Base-by-base conservation (phyloP, 2,797 vertebrate species). In the Cirrhinus molitorella region DNA sequence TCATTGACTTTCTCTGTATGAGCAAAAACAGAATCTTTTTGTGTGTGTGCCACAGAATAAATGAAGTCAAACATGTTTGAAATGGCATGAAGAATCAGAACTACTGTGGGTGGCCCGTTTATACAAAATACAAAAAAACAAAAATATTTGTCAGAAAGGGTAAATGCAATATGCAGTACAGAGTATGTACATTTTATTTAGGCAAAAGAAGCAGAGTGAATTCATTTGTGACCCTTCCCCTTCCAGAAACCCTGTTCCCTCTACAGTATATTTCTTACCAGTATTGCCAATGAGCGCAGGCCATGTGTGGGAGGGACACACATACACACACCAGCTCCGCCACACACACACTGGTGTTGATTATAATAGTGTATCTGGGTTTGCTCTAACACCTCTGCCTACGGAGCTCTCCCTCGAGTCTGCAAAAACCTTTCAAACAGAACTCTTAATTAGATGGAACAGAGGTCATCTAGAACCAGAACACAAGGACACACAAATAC, bases 381-480 rank as follows among this genome's bases (percentile, higher is more conserved):
- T 68, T 53, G 31, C 43, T 67, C 78, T 86, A 80, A 82, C 83
- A 83, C 76, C 66, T 81, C 80, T 70, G 82, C 87, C 85, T 83
- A 85, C 82, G 28, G 74, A 47, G 76, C 55, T 80, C 83, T 83
- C 83, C 75, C 78, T 71, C 43, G 51, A 66, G 83, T 79, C 49
- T 81, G 80, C 23, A 80, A 83, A 76, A 84, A 84, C 77, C 87
- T 90, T 91, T 90, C 87, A 88, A 85, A 87, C 84, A 75, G 85
- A 91, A 87, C 73, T 89, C 89, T 92, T 92, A 92, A 93, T 92
- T 92, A 93, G 89, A 74, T 83, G 77, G 78, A 89, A 90, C 90
- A 92, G 83, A 85, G 91, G 90, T 91, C 90, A 91, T 87, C 89
- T 87, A 89, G 88, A 92, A 87, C 68, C 63, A 53, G 37, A 57